Evolutionary conservation across 2,888 invertebrate genomes (phyloP).

Genomic region (Luperina testacea): DNA sequence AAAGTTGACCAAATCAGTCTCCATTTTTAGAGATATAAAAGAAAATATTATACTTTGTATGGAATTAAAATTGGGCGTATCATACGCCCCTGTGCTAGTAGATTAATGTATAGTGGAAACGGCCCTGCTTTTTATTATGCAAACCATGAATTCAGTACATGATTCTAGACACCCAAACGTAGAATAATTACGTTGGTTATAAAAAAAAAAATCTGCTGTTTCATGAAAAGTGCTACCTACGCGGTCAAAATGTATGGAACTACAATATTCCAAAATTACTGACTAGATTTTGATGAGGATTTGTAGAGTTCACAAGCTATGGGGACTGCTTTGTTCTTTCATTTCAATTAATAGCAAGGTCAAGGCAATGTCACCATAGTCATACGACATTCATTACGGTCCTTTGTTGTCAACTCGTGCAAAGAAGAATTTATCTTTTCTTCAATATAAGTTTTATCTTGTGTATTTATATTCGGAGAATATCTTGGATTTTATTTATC

Average conservation of each 20-base stretch:
- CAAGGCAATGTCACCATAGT: conserved; percentile 11
- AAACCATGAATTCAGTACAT: too few species aligned
- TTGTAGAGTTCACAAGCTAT: not conserved
- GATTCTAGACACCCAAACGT: too few species aligned
- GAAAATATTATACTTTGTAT: not conserved
- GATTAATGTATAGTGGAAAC: not conserved
- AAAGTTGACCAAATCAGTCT: not conserved
- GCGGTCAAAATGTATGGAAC: too few species aligned
- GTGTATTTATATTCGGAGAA: conserved; percentile 15
- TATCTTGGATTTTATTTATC: conserved; percentile 20
- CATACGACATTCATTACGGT: conserved; percentile 15
- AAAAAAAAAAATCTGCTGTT: too few species aligned
- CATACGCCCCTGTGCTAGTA: not conserved
- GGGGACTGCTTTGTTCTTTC: conserved; percentile 2
- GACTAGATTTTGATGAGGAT: not conserved
- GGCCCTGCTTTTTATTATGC: too few species aligned
- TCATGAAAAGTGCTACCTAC: too few species aligned
- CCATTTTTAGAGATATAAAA: not conserved
- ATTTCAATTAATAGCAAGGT: conserved; percentile 35
- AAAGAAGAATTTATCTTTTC: conserved; percentile 12
- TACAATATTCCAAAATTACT: not conserved
- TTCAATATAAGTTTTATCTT: conserved; percentile 11
- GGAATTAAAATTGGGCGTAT: not conserved
- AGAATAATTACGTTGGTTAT: too few species aligned
- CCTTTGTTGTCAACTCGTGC: conserved; percentile 27